These are phyloP conservation scores for Bellardia pandia DNA, from an alignment of 2,888 invertebrate genomes.

Conservation along the genomic window DNA sequence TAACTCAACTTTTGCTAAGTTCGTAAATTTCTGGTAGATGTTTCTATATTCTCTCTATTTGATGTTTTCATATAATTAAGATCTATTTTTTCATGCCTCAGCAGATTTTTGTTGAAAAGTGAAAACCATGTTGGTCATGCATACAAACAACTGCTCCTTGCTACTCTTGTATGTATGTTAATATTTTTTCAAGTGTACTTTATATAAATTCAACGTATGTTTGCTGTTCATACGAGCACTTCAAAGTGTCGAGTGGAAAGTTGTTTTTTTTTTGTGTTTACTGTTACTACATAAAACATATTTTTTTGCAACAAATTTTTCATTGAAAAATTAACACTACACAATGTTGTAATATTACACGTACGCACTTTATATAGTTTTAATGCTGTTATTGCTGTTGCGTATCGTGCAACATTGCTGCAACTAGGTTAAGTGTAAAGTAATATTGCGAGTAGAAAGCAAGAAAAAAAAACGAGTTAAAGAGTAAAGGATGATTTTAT, in stretches of 20 bases:
- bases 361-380: constrained; percentile 33
- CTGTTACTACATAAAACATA: background rate
- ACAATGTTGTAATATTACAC: constrained; percentile 24
- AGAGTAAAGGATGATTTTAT: constrained; percentile 37
- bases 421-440: constrained; percentile 68
- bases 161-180: background rate
- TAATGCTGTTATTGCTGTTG: constrained; percentile 19
- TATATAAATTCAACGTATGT: constrained; percentile 54
- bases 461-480: background rate
- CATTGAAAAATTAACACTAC: constrained; percentile 60
- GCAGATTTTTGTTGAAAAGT: constrained; percentile 32
- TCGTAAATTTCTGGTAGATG: background rate
- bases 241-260: constrained; percentile 58
- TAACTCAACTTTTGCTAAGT: background rate
- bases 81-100: constrained; percentile 18
- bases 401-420: constrained; percentile 40
- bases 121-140: constrained; percentile 50
- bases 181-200: constrained; percentile 60
- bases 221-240: constrained; percentile 23
- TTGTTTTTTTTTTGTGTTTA: constrained; percentile 8
- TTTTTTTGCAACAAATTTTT: constrained; percentile 25
- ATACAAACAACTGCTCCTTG: background rate
- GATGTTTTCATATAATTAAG: constrained; percentile 35
- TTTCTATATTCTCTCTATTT: background rate
- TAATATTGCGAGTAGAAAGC: constrained; percentile 43